Conservation (phyloP, 2,797 vertebrate species). For the Chromis chromis region DNA sequence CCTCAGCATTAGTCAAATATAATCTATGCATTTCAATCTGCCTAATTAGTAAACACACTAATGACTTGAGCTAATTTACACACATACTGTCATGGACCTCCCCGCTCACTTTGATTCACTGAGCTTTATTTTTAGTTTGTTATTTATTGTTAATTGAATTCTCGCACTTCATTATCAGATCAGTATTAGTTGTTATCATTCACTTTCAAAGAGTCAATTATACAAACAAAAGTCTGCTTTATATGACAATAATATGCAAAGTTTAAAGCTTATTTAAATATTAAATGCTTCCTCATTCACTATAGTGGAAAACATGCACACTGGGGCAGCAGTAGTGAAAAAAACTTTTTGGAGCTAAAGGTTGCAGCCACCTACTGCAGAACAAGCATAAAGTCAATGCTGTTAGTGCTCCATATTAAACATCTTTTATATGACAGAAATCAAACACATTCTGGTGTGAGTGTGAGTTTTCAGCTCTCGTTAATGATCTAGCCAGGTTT, state of each 20-base stretch:
- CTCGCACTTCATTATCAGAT: background rate
- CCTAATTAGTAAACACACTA: slow-evolving; percentile 21
- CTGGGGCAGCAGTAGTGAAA: background rate
- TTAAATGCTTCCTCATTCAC: background rate
- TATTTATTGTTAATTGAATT: slow-evolving; percentile 5
- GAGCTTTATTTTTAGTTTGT: background rate
- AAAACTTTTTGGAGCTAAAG: background rate
- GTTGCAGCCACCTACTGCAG: no score
- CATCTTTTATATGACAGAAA: no score
- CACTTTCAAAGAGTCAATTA: background rate
- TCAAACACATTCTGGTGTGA: no score
- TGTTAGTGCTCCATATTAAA: no score
- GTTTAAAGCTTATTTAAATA: background rate
- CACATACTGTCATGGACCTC: slow-evolving; percentile 4
- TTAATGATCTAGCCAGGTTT: no score
- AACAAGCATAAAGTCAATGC: no score
- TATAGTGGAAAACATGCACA: background rate
- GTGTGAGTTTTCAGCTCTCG: no score
- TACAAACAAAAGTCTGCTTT: background rate
- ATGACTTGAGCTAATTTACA: slow-evolving; percentile 25
- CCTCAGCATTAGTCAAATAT: slow-evolving; percentile 5
- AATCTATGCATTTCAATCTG: slow-evolving; percentile 21
- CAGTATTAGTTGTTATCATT: background rate
- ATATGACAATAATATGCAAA: background rate
- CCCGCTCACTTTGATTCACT: background rate